phyloP scores from a whole-genome alignment of 2,113 vertebrate species.

The Epinephelus cyanopodus region DNA sequence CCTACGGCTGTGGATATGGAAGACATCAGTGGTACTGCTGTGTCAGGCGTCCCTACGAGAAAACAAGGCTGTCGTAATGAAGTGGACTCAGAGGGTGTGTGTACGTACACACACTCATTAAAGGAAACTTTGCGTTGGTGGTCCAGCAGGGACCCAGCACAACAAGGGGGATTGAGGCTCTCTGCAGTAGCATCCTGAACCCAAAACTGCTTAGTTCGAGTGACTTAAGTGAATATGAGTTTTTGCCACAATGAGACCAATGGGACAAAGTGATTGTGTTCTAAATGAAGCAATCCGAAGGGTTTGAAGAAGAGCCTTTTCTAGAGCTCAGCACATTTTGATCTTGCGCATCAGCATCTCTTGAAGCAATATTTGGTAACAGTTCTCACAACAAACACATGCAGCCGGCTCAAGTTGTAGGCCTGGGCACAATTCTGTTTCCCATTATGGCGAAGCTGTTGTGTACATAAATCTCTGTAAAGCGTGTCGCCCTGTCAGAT shows the following conservation, averaged over 20 bases:
- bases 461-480: conserved; percentile 51
- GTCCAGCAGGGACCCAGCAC: conserved; percentile 56
- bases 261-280: conserved; percentile 74
- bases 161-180: conserved; percentile 47
- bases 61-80: conserved; percentile 71
- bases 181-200: conserved; percentile 67
- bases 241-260: conserved; percentile 70
- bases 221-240: conserved; percentile 71
- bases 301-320: conserved; percentile 54
- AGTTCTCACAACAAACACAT: conserved; percentile 30
- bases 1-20: conserved; percentile 66
- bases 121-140: conserved; percentile 63
- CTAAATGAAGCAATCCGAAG: conserved; percentile 69
- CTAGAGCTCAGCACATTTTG: conserved; percentile 67
- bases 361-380: conserved; percentile 51
- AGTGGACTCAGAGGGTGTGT: conserved; percentile 44
- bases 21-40: conserved; percentile 71
- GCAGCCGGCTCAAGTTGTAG: conserved; percentile 8
- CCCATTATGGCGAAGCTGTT: conserved; percentile 31
- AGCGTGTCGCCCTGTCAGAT: conserved; percentile 38
- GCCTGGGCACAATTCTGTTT: conserved; percentile 17
- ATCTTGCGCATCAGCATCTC: conserved; percentile 67
- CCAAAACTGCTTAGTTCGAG: conserved; percentile 76
- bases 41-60: conserved; percentile 68
- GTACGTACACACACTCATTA: conserved; percentile 61